Conservation (phyloP, 2,797 vertebrate species). For the Gouania willdenowi region DNA sequence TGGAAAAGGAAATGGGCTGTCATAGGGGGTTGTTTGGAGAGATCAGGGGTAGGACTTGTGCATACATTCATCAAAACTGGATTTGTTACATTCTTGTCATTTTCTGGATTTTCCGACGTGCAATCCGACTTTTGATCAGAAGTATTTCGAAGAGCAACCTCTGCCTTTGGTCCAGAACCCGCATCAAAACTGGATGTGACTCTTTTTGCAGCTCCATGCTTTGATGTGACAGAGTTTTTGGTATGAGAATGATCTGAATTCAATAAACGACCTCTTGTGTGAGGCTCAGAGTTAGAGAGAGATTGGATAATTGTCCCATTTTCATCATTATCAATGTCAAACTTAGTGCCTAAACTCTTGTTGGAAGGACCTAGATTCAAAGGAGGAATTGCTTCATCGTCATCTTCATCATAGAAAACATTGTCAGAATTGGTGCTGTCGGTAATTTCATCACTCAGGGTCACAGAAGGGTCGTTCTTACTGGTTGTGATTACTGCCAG, state of each 20-base stretch:
- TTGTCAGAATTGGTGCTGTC: conserved; percentile 64
- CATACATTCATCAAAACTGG: conserved; percentile 4
- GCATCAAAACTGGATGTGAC: conserved; percentile 23
- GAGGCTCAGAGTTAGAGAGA: conserved; percentile 6
- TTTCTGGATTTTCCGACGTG: background rate
- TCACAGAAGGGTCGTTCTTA: conserved; percentile 2
- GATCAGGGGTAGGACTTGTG: conserved; percentile 10
- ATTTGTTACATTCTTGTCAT: conserved; percentile 6
- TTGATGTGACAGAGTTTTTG: conserved; percentile 53
- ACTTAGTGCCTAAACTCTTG: background rate
- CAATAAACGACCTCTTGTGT: conserved; percentile 3
- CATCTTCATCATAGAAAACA: conserved; percentile 56
- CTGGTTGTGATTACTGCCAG: conserved; percentile 6
- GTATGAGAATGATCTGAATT: conserved; percentile 32
- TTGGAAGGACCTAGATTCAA: conserved; percentile 23
- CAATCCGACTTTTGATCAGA: conserved; percentile 4
- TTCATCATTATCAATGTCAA: conserved; percentile 4
- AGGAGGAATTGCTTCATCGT: conserved; percentile 20
- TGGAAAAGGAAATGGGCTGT: conserved; percentile 51
- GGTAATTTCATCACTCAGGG: conserved; percentile 47
- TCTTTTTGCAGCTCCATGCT: conserved; percentile 47
- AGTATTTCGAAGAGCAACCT: background rate
- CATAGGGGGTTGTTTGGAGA: conserved; percentile 36
- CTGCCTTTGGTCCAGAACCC: conserved; percentile 5
- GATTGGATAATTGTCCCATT: conserved; percentile 1